Conservation (phyloP, 2,888 invertebrate genomes). For the Eledona agricola region DNA sequence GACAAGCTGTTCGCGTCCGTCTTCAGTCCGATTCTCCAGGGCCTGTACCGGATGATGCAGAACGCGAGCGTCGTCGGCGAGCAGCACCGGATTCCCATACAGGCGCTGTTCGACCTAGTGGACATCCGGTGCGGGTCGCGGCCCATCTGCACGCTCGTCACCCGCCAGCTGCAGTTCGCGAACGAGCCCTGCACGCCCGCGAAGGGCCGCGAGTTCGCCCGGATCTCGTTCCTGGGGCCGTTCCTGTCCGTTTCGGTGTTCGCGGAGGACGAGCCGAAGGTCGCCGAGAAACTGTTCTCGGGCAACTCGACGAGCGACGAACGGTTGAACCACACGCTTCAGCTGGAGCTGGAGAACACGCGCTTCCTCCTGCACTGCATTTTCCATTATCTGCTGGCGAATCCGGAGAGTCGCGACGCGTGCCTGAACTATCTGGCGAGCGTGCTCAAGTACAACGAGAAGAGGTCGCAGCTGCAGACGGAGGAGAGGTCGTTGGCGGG, state of each 20-base stretch:
- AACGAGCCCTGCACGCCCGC: constrained; percentile 79
- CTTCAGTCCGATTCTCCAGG: constrained; percentile 75
- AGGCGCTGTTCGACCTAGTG: constrained; percentile 76
- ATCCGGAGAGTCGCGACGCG: constrained; percentile 79
- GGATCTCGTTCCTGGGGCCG: constrained; percentile 88
- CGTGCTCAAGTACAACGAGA: constrained; percentile 82
- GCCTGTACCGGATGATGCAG: constrained; percentile 74
- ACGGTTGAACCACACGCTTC: constrained; percentile 74
- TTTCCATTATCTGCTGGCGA: constrained; percentile 84
- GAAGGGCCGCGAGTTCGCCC: constrained; percentile 85
- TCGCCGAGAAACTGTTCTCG: constrained; percentile 60
- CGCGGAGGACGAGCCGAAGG: constrained; percentile 89
- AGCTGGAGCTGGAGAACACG: constrained; percentile 82
- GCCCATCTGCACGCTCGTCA: constrained; percentile 76
- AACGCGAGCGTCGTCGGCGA: constrained; percentile 75
- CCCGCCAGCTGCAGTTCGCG: constrained; percentile 75
- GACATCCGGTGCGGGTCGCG: constrained; percentile 79
- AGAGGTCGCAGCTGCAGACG: constrained; percentile 88
- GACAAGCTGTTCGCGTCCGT: constrained; percentile 68
- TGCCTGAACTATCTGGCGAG: constrained; percentile 83
- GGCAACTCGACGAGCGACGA: constrained; percentile 70
- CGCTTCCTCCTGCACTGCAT: constrained; percentile 81
- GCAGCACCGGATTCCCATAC: constrained; percentile 69
- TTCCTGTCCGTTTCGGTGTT: constrained; percentile 92
- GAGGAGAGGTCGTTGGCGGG: constrained; percentile 88